Percentiles rank a stretch among this genome's conserved stretches.
These are phyloP conservation scores for Peromyscus attwateri DNA, from an alignment of 2,797 vertebrate genomes.

Conservation along the genomic window DNA sequence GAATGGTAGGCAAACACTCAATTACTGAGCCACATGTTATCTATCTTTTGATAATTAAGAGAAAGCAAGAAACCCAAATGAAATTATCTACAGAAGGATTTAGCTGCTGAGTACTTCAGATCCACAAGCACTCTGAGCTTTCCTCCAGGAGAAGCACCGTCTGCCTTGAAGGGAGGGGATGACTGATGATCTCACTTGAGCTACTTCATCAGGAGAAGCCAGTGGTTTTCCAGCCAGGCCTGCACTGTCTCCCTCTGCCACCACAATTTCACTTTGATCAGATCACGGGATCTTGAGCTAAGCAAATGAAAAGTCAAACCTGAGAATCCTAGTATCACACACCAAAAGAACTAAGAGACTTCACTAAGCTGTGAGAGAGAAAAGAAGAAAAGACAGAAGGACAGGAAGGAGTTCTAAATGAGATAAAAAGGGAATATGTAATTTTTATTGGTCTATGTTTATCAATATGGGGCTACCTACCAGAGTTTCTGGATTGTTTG, in stretches of 20 bases:
- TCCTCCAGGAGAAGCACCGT: background rate
- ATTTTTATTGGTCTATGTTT: constrained; percentile 26
- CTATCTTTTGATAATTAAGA: background rate
- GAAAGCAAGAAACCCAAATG: background rate
- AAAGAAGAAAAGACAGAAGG: background rate
- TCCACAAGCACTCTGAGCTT: background rate
- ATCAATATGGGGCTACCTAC: background rate
- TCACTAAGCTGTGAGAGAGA: background rate
- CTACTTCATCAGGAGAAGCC: background rate
- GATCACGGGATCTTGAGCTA: background rate
- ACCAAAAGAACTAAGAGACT: background rate
- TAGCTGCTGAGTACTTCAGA: background rate
- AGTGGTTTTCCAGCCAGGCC: background rate
- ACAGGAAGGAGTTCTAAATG: background rate
- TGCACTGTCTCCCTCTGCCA: background rate
- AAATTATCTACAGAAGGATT: background rate
- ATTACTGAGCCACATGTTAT: too few species aligned
- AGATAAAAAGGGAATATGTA: background rate
- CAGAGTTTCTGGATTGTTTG: constrained; percentile 36
- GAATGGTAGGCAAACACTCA: background rate
- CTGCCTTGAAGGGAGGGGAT: background rate
- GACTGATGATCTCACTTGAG: background rate
- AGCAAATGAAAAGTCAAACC: constrained; percentile 8
- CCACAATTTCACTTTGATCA: background rate
- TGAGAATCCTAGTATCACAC: background rate